Conservation (phyloP, 37 sponge, comb jelly and placozoan species). For the Eunapius fragilis region DNA sequence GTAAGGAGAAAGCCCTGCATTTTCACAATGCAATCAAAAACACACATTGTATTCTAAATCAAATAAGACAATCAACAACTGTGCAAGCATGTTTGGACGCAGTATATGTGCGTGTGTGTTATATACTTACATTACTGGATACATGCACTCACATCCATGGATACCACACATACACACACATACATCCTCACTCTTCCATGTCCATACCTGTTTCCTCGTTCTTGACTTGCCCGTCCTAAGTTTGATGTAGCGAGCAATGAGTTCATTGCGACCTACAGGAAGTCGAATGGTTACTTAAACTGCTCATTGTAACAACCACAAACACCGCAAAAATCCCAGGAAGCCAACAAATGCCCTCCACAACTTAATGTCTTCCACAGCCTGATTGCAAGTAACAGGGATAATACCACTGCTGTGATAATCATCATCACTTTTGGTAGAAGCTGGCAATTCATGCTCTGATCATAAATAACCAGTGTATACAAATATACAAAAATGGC, state of each 20-base stretch:
- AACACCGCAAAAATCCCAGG: background rate
- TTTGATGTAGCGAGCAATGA: conserved; percentile 97
- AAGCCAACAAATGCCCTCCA: background rate
- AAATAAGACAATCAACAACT: background rate
- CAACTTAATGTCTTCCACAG: background rate
- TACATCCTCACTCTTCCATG: background rate
- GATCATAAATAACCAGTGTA: background rate
- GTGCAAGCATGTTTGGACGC: background rate
- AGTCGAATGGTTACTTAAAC: background rate
- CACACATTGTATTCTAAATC: background rate
- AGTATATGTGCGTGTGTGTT: background rate
- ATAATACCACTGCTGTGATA: background rate
- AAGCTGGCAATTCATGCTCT: background rate
- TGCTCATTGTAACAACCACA: background rate
- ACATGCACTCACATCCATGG: background rate
- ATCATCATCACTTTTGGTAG: background rate
- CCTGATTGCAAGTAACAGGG: background rate
- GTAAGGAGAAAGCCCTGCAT: background rate
- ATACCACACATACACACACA: background rate
- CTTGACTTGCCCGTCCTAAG: conserved; percentile 91
- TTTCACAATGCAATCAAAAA: background rate
- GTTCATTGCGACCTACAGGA: conserved; percentile 91
- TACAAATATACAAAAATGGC: background rate
- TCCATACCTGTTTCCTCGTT: conserved; percentile 93
- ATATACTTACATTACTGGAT: background rate